phyloP scores from a whole-genome alignment of 2,888 invertebrate species.

The Fissipunctia ypsillon region DNA sequence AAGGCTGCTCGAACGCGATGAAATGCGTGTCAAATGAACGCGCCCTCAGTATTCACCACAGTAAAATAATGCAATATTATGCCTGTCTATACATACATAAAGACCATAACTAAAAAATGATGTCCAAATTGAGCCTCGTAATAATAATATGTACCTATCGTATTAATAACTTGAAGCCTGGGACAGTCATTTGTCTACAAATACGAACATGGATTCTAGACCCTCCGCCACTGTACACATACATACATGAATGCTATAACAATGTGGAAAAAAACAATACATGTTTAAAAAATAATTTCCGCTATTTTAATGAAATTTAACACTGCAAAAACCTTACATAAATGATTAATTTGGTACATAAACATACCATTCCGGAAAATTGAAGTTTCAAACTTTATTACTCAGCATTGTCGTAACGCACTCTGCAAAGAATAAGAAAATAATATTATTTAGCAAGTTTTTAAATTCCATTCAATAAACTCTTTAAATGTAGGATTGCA shows the following conservation, averaged over 20 bases:
- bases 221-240: slow-evolving; percentile 20
- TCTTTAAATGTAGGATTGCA: background rate
- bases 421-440: slow-evolving; percentile 76
- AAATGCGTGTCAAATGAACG: too few relatives aligned
- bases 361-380: slow-evolving; percentile 48
- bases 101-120: slow-evolving; percentile 3
- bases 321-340: slow-evolving; percentile 54
- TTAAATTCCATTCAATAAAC: background rate
- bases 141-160: slow-evolving; percentile 2
- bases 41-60: background rate
- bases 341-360: slow-evolving; percentile 55
- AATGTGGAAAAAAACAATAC: slow-evolving; percentile 31
- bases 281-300: slow-evolving; percentile 36
- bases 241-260: slow-evolving; percentile 20
- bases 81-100: background rate
- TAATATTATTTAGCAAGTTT: background rate
- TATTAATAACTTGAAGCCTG: slow-evolving; percentile 14
- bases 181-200: slow-evolving; percentile 43
- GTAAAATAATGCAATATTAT: slow-evolving; percentile 10
- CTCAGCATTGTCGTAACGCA: slow-evolving; percentile 88
- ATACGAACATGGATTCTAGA: slow-evolving; percentile 17
- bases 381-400: slow-evolving; percentile 68
- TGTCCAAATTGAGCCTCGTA: slow-evolving; percentile 28
- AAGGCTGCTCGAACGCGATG: background rate
- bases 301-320: slow-evolving; percentile 49